Percentiles rank a stretch among this genome's conserved stretches.
phyloP scores from a whole-genome alignment of 2,888 invertebrate species.

The Agrochola litura region DNA sequence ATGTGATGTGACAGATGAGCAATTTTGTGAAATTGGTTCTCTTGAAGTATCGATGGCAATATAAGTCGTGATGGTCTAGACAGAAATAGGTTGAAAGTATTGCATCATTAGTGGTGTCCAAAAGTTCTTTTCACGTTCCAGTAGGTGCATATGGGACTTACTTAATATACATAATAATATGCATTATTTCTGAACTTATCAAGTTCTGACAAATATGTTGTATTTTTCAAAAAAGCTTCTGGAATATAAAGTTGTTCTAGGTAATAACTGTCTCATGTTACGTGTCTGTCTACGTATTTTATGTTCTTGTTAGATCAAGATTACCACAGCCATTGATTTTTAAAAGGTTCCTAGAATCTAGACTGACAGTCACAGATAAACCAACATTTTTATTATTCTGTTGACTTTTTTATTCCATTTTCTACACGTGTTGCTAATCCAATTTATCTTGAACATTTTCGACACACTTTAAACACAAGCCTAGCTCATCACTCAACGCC shows the following conservation, averaged over 20 bases:
- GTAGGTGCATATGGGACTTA: neutral
- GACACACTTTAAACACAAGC: conserved; percentile 37
- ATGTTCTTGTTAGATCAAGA: neutral
- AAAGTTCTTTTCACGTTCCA: neutral
- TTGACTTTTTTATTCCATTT: conserved; percentile 18
- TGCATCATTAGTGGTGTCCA: neutral
- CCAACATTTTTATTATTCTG: conserved; percentile 23
- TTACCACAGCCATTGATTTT: conserved; percentile 7
- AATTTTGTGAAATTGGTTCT: neutral
- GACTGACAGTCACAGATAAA: neutral
- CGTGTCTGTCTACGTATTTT: neutral
- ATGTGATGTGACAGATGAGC: conserved; percentile 55
- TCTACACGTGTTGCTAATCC: conserved; percentile 23
- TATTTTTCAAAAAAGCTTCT: neutral
- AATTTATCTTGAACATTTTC: conserved; percentile 46
- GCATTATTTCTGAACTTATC: neutral
- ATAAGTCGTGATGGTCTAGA: too few relatives aligned
- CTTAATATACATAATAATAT: too few relatives aligned
- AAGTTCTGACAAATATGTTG: neutral
- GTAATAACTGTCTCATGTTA: neutral
- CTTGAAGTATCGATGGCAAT: neutral
- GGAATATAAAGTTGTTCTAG: neutral
- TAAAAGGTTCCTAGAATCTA: conserved; percentile 13
- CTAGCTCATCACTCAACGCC: conserved; percentile 49
- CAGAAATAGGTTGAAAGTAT: neutral